These are phyloP conservation scores for Lethenteron reissneri DNA, from an alignment of 2,113 vertebrate species.

Conservation along the genomic window DNA sequence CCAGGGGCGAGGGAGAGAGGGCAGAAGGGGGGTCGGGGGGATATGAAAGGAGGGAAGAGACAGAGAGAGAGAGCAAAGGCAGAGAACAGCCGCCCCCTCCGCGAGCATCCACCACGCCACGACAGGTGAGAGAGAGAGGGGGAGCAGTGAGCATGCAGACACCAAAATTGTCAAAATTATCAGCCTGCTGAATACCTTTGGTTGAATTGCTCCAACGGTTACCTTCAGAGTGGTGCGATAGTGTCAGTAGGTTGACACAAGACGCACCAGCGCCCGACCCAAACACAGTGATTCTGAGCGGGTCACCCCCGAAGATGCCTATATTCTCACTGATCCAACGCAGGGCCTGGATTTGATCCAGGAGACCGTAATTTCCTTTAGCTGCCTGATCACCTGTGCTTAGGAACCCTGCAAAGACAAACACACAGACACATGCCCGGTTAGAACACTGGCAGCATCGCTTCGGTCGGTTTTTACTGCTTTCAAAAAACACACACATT, in stretches of 20 bases:
- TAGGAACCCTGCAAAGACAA: constrained; percentile 52
- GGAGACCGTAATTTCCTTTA: constrained; percentile 88
- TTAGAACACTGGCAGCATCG: neutral
- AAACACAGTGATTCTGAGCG: constrained; percentile 82
- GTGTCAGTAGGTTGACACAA: constrained; percentile 85
- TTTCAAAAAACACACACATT: no score
- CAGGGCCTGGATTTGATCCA: constrained; percentile 94
- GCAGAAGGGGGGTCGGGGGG: neutral
- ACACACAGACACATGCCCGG: constrained; percentile 3
- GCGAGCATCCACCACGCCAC: neutral
- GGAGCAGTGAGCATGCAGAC: constrained; percentile 1
- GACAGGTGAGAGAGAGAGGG: neutral
- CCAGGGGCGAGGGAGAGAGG: neutral
- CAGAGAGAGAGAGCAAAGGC: neutral
- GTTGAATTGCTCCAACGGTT: constrained; percentile 12
- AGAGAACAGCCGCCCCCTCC: neutral
- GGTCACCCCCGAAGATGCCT: constrained; percentile 90
- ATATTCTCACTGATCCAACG: constrained; percentile 98
- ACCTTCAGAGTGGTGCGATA: constrained; percentile 98
- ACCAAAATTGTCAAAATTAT: neutral
- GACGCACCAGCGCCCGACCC: constrained; percentile 88
- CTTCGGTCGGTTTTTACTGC: no score
- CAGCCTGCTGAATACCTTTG: constrained; percentile 5
- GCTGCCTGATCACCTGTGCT: constrained; percentile 95
- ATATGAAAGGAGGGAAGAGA: neutral